Evolutionary conservation across 2,797 vertebrate species (phyloP), one percentile per base, ranked within the genome.

Genomic region (Siniperca undulata): DNA sequence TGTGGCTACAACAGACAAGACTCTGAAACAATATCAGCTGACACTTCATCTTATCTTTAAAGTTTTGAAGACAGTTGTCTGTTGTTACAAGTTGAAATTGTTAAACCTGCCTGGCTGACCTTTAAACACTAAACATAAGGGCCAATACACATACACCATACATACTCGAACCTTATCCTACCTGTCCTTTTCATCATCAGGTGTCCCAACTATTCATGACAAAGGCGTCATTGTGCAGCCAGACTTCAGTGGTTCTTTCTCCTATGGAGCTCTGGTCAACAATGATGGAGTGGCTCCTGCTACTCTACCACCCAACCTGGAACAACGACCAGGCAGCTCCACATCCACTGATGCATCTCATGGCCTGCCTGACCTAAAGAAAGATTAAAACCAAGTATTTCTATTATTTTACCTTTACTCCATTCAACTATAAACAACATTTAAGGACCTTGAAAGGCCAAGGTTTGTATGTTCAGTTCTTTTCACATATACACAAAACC

Each of bases 191-290:
- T 56, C 34, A 36, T 53, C n/a, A 17, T 5, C 94, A 99, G 98
- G 97, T 84, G 93, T 98, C 84, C 97, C 97, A 9, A 97, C 96
- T 52, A 97, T 99, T 89, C 98, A 99, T 7, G 96, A 97, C 89
- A 97, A 97, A 44, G 97, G 96, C 68, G 94, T 91, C 67, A 93
- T 92, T 0, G 91, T 97, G 59, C 98, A 99, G 94, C 97, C 97
- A 0, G 97, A 99, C 70, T 96, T 97, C 88, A 97, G 95, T 59
- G 94, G 97, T 50, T 97, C 98, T 2, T 99, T 99, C 87, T 98
- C 98, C 64, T 99, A 99, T 0, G 98, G 98, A 0, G 95, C 98
- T 38, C 96, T 99, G 84, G 97, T 97, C 84, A 99, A 96, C 95
- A 98, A 97, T 0, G 97, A 99, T 64, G 94, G 96, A 44, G 96